A percentile compares a stretch with the other conserved stretches of the same genome.
Evolutionary conservation across 2,888 invertebrate genomes (phyloP).

Genomic region (Acleris laterana): DNA sequence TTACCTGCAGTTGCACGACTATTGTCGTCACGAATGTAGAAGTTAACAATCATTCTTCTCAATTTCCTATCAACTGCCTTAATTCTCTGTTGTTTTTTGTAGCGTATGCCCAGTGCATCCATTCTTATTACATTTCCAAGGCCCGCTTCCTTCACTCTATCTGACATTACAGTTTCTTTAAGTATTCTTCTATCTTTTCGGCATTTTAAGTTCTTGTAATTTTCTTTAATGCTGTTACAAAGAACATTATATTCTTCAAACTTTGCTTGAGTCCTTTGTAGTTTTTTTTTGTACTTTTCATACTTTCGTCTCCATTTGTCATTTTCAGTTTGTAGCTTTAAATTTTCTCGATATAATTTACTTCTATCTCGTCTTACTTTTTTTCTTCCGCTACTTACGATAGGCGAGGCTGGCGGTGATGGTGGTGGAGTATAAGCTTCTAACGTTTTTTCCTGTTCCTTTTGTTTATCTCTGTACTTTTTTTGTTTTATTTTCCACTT

Average conservation of each 20-base stretch:
- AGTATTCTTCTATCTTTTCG: constrained; percentile 34
- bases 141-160: constrained; percentile 33
- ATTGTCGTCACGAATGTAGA: constrained; percentile 35
- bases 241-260: constrained; percentile 28
- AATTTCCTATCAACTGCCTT: constrained; percentile 32
- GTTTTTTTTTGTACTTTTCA: constrained; percentile 36
- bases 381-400: constrained; percentile 36
- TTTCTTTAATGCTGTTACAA: constrained; percentile 31
- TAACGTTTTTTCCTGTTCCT: constrained; percentile 9
- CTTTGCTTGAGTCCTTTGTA: constrained; percentile 26
- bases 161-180: constrained; percentile 31
- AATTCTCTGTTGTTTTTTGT: constrained; percentile 31
- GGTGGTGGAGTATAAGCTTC: too few species aligned
- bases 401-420: constrained; percentile 4
- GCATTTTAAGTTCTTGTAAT: constrained; percentile 31
- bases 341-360: constrained; percentile 37
- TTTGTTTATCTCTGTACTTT: constrained; percentile 35
- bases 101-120: constrained; percentile 33
- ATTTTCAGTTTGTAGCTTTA: constrained; percentile 33
- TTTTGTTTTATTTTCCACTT: constrained; percentile 36
- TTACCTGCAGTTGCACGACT: constrained; percentile 31
- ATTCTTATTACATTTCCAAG: constrained; percentile 34
- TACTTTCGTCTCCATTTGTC: constrained; percentile 32
- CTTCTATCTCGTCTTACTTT: constrained; percentile 33
- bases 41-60: constrained; percentile 33